Percentiles rank a stretch among this genome's conserved stretches.
These are phyloP conservation scores for Meleagris gallopavo DNA, from an alignment of 2,113 vertebrate species.

Conservation along the genomic window DNA sequence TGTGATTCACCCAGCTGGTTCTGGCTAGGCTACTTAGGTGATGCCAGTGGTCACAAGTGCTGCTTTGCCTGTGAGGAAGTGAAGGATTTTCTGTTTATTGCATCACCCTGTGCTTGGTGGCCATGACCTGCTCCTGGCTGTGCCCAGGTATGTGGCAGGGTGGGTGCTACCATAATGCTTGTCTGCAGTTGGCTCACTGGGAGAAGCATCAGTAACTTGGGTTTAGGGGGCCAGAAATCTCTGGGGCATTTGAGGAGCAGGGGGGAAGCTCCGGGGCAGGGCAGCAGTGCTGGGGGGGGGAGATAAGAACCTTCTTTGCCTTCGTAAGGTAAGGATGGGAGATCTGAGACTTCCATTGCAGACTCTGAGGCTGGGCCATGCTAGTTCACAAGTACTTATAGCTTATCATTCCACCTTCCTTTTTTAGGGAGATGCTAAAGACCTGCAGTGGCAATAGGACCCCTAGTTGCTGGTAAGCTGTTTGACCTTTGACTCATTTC, in stretches of 20 bases:
- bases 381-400: background rate
- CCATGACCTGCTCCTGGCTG: background rate
- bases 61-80: accelerated
- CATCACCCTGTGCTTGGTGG: background rate
- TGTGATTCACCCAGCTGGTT: background rate
- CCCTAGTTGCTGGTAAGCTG: accelerated
- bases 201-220: background rate
- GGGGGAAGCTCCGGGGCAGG: background rate
- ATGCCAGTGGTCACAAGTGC: accelerated
- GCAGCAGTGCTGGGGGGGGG: background rate
- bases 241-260: too few relatives aligned
- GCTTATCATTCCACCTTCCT: too few relatives aligned
- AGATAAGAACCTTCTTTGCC: background rate
- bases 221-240: background rate
- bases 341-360: background rate
- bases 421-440: background rate
- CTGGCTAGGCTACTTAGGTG: background rate
- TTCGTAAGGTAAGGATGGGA: background rate
- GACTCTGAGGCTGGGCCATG: background rate
- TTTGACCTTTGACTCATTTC: background rate
- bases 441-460: accelerated
- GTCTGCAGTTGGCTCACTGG: background rate
- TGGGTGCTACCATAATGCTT: background rate
- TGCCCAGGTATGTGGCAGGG: background rate
- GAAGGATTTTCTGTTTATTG: accelerated